phyloP scores from a whole-genome alignment of 2,888 invertebrate species.

The Philaethria dido region DNA sequence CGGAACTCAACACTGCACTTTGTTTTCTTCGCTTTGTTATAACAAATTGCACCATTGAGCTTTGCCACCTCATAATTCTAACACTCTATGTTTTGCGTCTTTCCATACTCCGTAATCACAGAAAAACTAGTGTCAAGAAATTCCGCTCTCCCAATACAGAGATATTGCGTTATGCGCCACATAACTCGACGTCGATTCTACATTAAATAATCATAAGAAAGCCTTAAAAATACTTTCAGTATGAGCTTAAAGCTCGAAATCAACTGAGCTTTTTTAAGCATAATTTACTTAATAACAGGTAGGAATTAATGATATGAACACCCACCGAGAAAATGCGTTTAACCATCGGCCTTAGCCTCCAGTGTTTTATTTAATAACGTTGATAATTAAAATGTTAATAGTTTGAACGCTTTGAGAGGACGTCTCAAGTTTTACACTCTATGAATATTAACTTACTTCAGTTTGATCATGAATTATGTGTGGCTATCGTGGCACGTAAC shows the following conservation, averaged over 20 bases:
- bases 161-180: too few species aligned
- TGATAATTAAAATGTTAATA: constrained; percentile 58
- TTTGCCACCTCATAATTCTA: too few species aligned
- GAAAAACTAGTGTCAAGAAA: too few species aligned
- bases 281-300: constrained; percentile 25
- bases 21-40: too few species aligned
- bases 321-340: constrained; percentile 29
- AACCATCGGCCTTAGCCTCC: constrained; percentile 21
- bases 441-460: constrained; percentile 46
- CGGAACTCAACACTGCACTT: too few species aligned
- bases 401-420: constrained; percentile 49
- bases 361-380: constrained; percentile 45
- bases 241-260: constrained; percentile 11
- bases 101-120: too few species aligned
- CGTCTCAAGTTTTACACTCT: constrained; percentile 44
- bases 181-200: too few species aligned
- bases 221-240: neutral
- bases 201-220: too few species aligned
- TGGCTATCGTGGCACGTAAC: too few species aligned
- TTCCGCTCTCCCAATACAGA: too few species aligned
- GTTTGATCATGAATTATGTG: constrained; percentile 12
- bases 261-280: neutral
- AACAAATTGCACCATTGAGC: too few species aligned
- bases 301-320: constrained; percentile 36
- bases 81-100: too few species aligned